Percentiles rank a stretch among this genome's conserved stretches.
These are phyloP conservation scores for Tridacna gigas DNA, from an alignment of 2,888 invertebrate species.

Conservation along the genomic window DNA sequence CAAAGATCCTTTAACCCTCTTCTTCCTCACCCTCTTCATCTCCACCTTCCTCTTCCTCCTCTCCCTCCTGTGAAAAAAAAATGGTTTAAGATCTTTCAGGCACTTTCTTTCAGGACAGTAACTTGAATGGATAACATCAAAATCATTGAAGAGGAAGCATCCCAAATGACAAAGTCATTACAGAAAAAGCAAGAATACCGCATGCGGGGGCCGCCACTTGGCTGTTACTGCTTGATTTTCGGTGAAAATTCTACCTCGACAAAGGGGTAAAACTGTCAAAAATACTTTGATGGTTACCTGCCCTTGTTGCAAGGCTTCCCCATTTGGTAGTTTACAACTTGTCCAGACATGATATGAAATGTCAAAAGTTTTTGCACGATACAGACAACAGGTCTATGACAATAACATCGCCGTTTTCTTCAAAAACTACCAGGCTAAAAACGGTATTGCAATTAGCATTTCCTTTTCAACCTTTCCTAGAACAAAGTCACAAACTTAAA, in stretches of 20 bases:
- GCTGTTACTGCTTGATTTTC: too few species aligned
- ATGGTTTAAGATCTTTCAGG: conserved; percentile 7
- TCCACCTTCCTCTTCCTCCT: conserved; percentile 72
- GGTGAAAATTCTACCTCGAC: too few species aligned
- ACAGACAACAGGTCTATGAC: too few species aligned
- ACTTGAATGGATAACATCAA: not conserved
- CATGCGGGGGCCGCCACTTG: not conserved
- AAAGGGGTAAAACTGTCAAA: too few species aligned
- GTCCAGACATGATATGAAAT: too few species aligned
- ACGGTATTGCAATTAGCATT: not conserved
- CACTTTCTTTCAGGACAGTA: conserved; percentile 1
- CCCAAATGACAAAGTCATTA: not conserved
- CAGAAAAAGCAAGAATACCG: not conserved
- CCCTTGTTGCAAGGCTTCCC: too few species aligned
- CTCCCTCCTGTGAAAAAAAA: conserved; percentile 67
- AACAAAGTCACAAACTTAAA: too few species aligned
- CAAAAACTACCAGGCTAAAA: not conserved
- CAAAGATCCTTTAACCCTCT: conserved; percentile 57
- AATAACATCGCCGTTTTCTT: not conserved
- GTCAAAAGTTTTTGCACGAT: too few species aligned
- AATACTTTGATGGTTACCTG: too few species aligned
- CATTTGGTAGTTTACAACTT: not conserved
- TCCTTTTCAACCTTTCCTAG: not conserved
- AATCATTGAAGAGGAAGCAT: conserved; percentile 11
- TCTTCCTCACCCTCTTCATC: conserved; percentile 74